Percentiles rank a stretch among this genome's conserved stretches.
Conservation (phyloP, 2,113 vertebrate species). For the Apodemus speciosus region DNA sequence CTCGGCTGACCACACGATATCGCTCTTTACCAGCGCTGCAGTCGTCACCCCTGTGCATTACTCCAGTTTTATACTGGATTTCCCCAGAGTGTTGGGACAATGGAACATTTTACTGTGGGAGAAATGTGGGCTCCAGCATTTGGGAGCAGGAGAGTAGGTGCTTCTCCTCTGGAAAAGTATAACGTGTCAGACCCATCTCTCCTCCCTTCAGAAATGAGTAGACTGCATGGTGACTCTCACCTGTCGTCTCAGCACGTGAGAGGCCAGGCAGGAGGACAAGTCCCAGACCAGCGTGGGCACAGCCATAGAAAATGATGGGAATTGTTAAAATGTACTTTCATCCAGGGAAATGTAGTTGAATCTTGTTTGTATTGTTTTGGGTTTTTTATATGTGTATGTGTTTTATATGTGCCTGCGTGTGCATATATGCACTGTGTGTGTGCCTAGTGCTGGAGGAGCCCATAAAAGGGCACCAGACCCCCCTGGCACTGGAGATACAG, state of each 20-base stretch:
- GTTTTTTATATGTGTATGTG: not conserved
- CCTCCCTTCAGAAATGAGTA: slow-evolving; percentile 3
- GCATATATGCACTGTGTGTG: not conserved
- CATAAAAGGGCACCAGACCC: not conserved
- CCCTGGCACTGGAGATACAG: not conserved
- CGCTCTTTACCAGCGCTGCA: not conserved
- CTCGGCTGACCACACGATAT: not conserved
- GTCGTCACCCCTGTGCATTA: not conserved
- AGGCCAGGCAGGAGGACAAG: not conserved
- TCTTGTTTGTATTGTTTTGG: not conserved
- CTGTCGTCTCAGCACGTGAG: not conserved
- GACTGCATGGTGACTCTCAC: not conserved
- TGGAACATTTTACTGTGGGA: not conserved
- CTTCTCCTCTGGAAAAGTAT: not conserved
- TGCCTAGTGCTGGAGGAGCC: not conserved
- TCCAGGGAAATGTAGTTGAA: not conserved
- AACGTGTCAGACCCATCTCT: not conserved
- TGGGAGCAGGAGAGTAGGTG: not conserved
- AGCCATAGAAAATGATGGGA: not conserved
- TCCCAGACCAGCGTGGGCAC: not conserved
- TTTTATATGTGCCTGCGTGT: not conserved
- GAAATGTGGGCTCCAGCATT: not conserved
- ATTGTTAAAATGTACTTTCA: not conserved
- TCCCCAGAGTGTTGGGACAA: not conserved
- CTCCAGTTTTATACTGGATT: not conserved